These are phyloP conservation scores for Drosophila mettleri DNA, from an alignment of 2,888 invertebrate species.

Conservation along the genomic window DNA sequence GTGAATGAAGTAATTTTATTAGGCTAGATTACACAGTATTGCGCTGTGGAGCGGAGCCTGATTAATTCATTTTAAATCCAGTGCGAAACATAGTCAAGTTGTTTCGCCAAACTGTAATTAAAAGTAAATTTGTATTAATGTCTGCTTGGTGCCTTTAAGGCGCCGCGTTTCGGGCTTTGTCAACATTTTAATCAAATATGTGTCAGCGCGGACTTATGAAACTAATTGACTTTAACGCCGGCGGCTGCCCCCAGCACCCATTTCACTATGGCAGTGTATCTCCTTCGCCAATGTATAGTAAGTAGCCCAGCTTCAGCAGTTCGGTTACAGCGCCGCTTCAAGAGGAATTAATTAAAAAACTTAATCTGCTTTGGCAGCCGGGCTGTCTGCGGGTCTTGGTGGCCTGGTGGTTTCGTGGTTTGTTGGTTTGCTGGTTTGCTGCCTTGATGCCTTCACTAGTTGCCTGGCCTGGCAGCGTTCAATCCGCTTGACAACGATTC, in stretches of 20 bases:
- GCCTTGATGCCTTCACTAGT: not conserved
- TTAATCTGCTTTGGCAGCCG: conserved; percentile 64
- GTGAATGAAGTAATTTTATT: not conserved
- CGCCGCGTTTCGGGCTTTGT: conserved; percentile 25
- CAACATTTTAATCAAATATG: conserved; percentile 71
- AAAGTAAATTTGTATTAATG: conserved; percentile 55
- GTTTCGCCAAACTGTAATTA: conserved; percentile 40
- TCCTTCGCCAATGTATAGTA: conserved; percentile 3
- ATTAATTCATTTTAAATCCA: conserved; percentile 10
- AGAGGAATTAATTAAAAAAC: conserved; percentile 74
- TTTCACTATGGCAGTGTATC: not conserved
- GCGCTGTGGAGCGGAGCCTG: not conserved
- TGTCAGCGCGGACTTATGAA: conserved; percentile 72
- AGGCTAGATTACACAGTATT: not conserved
- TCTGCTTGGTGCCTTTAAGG: conserved; percentile 16
- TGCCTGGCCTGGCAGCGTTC: not conserved
- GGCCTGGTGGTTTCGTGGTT: conserved; percentile 16
- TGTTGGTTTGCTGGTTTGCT: not conserved
- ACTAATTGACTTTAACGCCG: conserved; percentile 68
- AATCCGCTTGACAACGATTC: conserved; percentile 12
- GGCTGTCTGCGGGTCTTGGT: conserved; percentile 13
- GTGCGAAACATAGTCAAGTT: conserved; percentile 14
- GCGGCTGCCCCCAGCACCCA: not conserved
- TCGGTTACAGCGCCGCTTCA: conserved; percentile 38
- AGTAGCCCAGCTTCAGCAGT: conserved; percentile 33